Conservation (phyloP, 2,113 vertebrate species). For the Cyanoramphus novaezelandiae region DNA sequence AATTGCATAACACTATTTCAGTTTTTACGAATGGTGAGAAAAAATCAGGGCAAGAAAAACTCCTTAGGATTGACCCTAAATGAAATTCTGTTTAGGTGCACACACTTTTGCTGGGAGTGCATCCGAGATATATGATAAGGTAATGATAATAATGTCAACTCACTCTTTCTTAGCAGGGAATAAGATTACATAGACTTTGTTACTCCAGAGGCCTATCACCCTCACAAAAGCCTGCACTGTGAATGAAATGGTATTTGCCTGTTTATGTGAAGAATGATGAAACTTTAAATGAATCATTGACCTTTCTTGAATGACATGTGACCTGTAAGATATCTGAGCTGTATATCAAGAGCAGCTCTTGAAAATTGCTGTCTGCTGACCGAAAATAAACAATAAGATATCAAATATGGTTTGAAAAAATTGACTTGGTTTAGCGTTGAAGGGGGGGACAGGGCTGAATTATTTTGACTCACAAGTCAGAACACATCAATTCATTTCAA, state of each 20-base stretch:
- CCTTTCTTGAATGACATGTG: constrained; percentile 88
- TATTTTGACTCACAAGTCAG: constrained; percentile 82
- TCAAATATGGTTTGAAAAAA: constrained; percentile 85
- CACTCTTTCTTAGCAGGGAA: constrained; percentile 58
- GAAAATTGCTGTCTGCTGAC: constrained; percentile 87
- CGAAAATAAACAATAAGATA: constrained; percentile 93
- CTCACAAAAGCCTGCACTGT: constrained; percentile 43
- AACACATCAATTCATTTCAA: constrained; percentile 80
- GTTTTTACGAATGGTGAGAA: not conserved
- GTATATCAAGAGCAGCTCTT: constrained; percentile 79
- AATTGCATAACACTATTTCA: not conserved
- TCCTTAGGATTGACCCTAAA: constrained; percentile 52
- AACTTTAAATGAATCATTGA: constrained; percentile 88
- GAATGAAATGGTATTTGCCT: constrained; percentile 77
- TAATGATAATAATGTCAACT: constrained; percentile 52
- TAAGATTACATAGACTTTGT: constrained; percentile 37
- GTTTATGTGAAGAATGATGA: constrained; percentile 83
- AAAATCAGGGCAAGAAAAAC: not conserved
- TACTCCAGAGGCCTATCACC: constrained; percentile 40
- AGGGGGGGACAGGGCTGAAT: constrained; percentile 68
- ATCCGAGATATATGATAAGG: constrained; percentile 21
- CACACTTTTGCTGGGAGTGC: constrained; percentile 17
- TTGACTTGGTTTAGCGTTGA: constrained; percentile 84
- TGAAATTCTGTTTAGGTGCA: constrained; percentile 53
- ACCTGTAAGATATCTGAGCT: constrained; percentile 83